Evolutionary conservation across 2,888 invertebrate genomes (phyloP).

Genomic region (Acholoe squamosa): DNA sequence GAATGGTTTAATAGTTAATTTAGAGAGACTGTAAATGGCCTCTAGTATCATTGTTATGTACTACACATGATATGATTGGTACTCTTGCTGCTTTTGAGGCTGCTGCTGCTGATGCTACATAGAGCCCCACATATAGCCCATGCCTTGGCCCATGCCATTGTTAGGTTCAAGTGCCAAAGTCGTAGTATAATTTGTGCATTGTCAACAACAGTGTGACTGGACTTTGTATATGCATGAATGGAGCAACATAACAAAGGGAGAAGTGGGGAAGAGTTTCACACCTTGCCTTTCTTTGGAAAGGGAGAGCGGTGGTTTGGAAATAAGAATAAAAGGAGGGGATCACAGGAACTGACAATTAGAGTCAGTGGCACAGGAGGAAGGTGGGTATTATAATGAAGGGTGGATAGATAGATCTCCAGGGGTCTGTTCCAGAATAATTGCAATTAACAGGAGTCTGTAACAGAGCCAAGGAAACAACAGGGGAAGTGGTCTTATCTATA

Average conservation of each 20-base stretch:
- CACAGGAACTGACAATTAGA: background rate
- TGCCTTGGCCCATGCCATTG: constrained; percentile 14
- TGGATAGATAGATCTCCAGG: too few relatives aligned
- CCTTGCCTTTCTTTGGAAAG: too few relatives aligned
- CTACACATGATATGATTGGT: constrained; percentile 45
- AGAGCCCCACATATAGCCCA: background rate
- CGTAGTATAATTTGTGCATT: constrained; percentile 59
- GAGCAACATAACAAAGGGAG: constrained; percentile 7
- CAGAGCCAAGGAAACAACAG: background rate
- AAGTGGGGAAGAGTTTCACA: background rate
- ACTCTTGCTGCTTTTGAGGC: constrained; percentile 14
- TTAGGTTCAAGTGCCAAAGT: constrained; percentile 44
- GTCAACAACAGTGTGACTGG: constrained; percentile 54
- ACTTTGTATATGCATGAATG: constrained; percentile 34
- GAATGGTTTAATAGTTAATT: constrained; percentile 29
- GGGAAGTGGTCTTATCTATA: background rate
- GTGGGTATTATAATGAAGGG: too few relatives aligned
- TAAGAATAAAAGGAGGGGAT: background rate
- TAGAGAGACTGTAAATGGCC: constrained; percentile 54
- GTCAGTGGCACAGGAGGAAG: too few relatives aligned
- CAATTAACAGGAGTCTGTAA: background rate
- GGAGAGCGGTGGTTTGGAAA: background rate
- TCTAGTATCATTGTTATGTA: background rate
- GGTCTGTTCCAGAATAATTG: too few relatives aligned
- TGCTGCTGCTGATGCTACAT: background rate